phyloP scores from a whole-genome alignment of 2,113 vertebrate genomes.

The Osmerus mordax region DNA sequence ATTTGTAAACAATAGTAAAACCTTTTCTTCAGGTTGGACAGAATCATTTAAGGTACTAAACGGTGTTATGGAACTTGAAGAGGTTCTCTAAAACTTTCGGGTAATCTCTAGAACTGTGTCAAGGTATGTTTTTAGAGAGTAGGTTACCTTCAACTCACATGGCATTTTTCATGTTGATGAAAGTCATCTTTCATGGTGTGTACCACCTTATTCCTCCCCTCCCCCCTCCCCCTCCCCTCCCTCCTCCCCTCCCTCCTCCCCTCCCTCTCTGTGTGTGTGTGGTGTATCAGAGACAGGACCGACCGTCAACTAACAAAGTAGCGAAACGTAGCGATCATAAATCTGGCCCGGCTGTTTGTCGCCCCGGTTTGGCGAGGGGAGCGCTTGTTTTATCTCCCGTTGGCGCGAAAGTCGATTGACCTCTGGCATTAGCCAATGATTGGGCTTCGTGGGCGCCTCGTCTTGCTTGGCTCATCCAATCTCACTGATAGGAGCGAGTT shows the following conservation, averaged over 20 bases:
- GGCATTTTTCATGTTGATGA: too few relatives aligned
- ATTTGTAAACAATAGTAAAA: too few relatives aligned
- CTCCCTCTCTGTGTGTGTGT: constrained; percentile 41
- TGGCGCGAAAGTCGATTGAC: constrained; percentile 23
- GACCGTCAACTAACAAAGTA: constrained; percentile 51
- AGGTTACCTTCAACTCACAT: too few relatives aligned
- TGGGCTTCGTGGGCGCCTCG: constrained; percentile 30
- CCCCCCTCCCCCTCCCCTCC: constrained; percentile 25
- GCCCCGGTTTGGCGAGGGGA: constrained; percentile 46
- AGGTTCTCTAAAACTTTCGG: too few relatives aligned
- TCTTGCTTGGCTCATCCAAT: constrained; percentile 36
- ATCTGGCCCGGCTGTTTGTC: constrained; percentile 51
- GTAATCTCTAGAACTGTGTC: too few relatives aligned
- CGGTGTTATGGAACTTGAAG: too few relatives aligned
- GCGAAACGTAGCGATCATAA: constrained; percentile 58
- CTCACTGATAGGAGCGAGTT: constrained; percentile 46
- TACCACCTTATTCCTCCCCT: neutral
- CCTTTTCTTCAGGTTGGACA: too few relatives aligned
- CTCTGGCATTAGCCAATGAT: constrained; percentile 46
- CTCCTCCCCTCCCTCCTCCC: too few relatives aligned
- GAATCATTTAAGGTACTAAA: too few relatives aligned
- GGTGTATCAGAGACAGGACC: constrained; percentile 31
- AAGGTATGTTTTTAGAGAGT: too few relatives aligned
- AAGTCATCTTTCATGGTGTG: too few relatives aligned
- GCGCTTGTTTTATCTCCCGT: constrained; percentile 22